These are phyloP conservation scores for Rhopilema esculentum DNA, from an alignment of 30 jellyfish, hydroid and myxozoan genomes.

Conservation along the genomic window DNA sequence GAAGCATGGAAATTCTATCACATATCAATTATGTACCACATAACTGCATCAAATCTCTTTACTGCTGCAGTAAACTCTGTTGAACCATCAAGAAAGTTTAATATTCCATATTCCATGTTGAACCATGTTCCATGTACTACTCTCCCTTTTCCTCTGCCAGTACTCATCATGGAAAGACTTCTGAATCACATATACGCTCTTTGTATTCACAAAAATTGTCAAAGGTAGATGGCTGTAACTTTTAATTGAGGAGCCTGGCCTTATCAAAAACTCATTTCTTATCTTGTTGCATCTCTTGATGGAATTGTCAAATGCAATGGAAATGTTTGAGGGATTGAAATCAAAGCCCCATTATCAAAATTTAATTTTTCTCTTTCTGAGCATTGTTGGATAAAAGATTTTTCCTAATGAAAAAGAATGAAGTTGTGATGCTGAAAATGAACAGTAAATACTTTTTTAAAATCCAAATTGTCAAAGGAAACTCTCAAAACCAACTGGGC, in stretches of 20 bases:
- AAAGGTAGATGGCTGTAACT: neutral
- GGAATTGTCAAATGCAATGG: too few species aligned
- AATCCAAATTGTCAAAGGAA: too few species aligned
- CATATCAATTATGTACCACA: neutral
- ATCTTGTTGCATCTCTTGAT: too few species aligned
- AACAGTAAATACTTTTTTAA: neutral
- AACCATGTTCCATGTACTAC: neutral
- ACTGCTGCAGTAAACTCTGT: conserved; percentile 23
- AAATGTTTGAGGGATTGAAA: too few species aligned
- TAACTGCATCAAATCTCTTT: conserved; percentile 11
- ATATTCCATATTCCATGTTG: too few species aligned
- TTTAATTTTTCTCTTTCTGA: neutral
- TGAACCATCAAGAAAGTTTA: neutral
- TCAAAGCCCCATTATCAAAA: neutral
- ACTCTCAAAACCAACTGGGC: too few species aligned
- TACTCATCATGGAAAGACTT: neutral
- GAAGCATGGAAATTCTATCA: neutral
- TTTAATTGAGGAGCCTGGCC: conserved; percentile 8
- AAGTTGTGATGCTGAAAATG: neutral
- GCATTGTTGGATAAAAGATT: neutral
- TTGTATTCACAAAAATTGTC: too few species aligned
- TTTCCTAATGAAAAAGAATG: neutral
- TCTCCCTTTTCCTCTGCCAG: conserved; percentile 5
- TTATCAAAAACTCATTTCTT: neutral
- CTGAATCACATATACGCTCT: too few species aligned